Percentiles rank a stretch among this genome's conserved stretches.
Conservation (phyloP, 2,888 invertebrate species). For the Drosophila subquinaria region DNA sequence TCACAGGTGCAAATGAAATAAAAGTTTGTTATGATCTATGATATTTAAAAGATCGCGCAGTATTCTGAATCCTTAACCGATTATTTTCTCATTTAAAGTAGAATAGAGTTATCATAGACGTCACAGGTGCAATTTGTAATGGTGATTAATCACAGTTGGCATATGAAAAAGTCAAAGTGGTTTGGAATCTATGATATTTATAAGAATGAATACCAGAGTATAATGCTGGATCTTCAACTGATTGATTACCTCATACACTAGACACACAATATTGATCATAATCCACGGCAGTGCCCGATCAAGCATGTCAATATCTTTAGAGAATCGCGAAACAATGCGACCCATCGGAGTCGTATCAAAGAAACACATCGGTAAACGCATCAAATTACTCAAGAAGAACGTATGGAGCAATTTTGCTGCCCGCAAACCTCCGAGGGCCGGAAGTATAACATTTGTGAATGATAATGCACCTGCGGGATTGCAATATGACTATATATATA, state of each 20-base stretch:
- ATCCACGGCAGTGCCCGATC: constrained; percentile 85
- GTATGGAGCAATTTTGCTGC: constrained; percentile 85
- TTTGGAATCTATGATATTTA: constrained; percentile 15
- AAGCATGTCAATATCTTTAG: constrained; percentile 86
- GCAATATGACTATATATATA: constrained; percentile 6
- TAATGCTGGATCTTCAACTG: not conserved
- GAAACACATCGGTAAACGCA: constrained; percentile 87
- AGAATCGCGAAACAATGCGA: constrained; percentile 87
- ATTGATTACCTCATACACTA: constrained; percentile 87
- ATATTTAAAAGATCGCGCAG: not conserved
- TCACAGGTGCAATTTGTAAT: constrained; percentile 8
- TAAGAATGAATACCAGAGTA: constrained; percentile 2
- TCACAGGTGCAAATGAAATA: not conserved
- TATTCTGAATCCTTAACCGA: not conserved
- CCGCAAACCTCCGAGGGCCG: constrained; percentile 84
- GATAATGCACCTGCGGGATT: constrained; percentile 22
- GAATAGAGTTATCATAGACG: not conserved
- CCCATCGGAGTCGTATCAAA: constrained; percentile 89
- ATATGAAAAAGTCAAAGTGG: not conserved
- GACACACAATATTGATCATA: constrained; percentile 87
- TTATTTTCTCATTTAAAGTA: constrained; percentile 86
- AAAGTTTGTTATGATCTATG: not conserved
- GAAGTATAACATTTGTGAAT: constrained; percentile 12
- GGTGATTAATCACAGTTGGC: constrained; percentile 12
- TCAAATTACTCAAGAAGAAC: constrained; percentile 85